phyloP scores from a whole-genome alignment of 2,113 vertebrate genomes.

The Nesospiza acunhae region DNA sequence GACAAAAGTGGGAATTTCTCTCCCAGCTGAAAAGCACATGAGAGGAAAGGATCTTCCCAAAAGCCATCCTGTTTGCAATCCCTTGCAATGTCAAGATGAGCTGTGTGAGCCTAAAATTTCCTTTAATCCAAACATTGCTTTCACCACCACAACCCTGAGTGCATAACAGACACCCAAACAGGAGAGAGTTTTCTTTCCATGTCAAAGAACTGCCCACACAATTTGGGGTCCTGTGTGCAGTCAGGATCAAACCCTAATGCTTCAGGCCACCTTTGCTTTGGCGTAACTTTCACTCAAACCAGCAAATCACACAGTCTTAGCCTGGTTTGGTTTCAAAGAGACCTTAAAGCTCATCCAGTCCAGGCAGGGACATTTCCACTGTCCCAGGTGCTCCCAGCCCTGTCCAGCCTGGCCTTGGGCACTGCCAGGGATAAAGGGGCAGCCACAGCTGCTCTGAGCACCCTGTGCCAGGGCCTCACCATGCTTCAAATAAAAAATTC shows the following conservation, averaged over 20 bases:
- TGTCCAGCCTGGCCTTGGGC: not conserved
- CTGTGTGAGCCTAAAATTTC: not conserved
- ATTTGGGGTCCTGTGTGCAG: fast-evolving
- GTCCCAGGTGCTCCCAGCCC: not conserved
- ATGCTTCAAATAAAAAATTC: not conserved
- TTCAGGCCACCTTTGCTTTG: not conserved
- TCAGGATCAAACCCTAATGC: not conserved
- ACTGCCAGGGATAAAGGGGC: not conserved
- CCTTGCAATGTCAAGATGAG: not conserved
- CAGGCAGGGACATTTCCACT: not conserved
- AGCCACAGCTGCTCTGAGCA: not conserved
- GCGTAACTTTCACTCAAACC: not conserved
- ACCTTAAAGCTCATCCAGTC: not conserved
- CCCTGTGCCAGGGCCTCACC: not conserved
- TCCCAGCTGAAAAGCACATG: fast-evolving
- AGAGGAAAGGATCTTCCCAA: not conserved
- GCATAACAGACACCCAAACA: fast-evolving
- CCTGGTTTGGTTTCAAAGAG: not conserved
- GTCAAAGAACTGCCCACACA: not conserved
- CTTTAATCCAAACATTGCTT: not conserved
- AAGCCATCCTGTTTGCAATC: not conserved
- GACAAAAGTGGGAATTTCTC: not conserved
- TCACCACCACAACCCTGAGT: not conserved
- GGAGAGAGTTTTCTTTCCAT: not conserved
- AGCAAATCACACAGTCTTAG: not conserved